A percentile compares a stretch with the other conserved stretches of the same genome.
phyloP scores from a whole-genome alignment of 2,797 vertebrate genomes.

The Emys orbicularis region DNA sequence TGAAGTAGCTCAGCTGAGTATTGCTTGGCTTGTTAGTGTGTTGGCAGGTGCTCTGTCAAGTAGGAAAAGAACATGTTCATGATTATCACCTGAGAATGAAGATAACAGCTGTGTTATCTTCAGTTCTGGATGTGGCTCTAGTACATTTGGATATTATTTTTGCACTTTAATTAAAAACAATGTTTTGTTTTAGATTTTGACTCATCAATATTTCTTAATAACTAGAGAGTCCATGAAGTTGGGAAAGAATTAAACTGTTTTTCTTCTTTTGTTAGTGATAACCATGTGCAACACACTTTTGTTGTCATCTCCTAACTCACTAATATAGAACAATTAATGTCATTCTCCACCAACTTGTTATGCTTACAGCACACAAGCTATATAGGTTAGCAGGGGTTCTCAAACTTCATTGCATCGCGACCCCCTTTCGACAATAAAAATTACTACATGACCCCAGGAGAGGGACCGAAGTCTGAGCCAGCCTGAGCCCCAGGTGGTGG shows the following conservation, averaged over 20 bases:
- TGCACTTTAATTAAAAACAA: neutral
- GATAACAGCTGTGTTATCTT: neutral
- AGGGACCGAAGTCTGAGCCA: no score
- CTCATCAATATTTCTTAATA: neutral
- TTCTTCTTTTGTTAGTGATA: neutral
- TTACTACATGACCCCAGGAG: no score
- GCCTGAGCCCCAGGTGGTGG: no score
- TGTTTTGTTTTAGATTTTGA: neutral
- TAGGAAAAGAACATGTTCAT: neutral
- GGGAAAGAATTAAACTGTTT: neutral
- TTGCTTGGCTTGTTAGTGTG: neutral
- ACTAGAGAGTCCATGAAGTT: neutral
- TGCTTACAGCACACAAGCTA: neutral
- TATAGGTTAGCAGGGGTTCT: no score
- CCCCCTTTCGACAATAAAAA: no score
- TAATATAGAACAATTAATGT: neutral
- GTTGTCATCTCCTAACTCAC: neutral
- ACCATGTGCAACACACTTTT: neutral
- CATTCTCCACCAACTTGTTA: accelerated
- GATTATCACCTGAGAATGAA: neutral
- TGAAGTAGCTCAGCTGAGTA: neutral
- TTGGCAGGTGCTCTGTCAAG: neutral
- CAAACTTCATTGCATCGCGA: no score
- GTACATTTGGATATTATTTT: neutral
- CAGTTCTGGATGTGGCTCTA: neutral